phyloP scores from a whole-genome alignment of 2,888 invertebrate species.

The Polydrusus tereticollis region DNA sequence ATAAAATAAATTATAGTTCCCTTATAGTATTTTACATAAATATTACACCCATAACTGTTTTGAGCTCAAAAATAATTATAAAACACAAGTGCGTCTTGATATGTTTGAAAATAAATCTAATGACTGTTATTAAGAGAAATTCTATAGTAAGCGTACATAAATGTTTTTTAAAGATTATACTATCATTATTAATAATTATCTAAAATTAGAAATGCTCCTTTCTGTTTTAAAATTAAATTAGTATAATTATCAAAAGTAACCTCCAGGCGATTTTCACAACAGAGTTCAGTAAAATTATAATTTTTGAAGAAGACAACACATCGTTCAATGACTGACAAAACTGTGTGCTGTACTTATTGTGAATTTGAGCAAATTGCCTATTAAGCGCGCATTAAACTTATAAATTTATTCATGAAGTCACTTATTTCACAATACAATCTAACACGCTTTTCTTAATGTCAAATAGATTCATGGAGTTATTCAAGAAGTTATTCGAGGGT shows the following conservation, averaged over 20 bases:
- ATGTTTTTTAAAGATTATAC: neutral
- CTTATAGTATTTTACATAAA: neutral
- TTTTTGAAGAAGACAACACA: too few species aligned
- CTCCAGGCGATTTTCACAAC: neutral
- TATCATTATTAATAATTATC: neutral
- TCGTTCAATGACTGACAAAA: too few species aligned
- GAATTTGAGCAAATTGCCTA: too few species aligned
- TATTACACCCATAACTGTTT: neutral
- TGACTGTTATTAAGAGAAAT: neutral
- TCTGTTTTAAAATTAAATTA: neutral
- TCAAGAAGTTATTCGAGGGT: too few species aligned
- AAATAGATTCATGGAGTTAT: too few species aligned
- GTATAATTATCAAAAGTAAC: neutral
- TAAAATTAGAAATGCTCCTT: neutral
- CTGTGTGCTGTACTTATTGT: too few species aligned
- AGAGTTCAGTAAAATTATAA: neutral
- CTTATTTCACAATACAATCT: too few species aligned
- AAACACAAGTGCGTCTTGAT: slow-evolving; percentile 3
- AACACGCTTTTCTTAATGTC: too few species aligned
- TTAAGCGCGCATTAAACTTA: too few species aligned
- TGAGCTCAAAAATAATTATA: slow-evolving; percentile 11
- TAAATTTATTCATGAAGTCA: too few species aligned
- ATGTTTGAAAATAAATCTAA: slow-evolving; percentile 7
- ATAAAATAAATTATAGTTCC: neutral
- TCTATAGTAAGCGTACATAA: slow-evolving; percentile 9